phyloP scores from a whole-genome alignment of 1,140 invertebrate species.

The Dreissena rostriformis region DNA sequence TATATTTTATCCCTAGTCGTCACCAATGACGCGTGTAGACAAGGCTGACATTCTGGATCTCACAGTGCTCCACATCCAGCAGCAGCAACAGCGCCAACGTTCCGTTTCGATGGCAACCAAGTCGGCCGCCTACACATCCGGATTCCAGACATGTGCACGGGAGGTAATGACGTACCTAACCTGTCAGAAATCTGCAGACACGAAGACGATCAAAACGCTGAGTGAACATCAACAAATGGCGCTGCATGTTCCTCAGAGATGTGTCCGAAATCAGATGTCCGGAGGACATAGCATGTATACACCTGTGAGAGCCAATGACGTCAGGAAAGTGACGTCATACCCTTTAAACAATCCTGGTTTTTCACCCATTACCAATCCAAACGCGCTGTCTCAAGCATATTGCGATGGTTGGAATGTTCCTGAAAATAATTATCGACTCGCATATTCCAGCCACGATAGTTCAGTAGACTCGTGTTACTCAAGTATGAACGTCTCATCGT shows the following conservation, averaged over 20 bases:
- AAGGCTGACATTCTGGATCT: conserved; percentile 46
- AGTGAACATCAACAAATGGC: conserved; percentile 21
- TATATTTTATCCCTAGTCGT: conserved; percentile 2
- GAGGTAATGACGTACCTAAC: conserved; percentile 13
- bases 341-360: too few species aligned
- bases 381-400: too few species aligned
- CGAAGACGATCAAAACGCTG: neutral
- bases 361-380: too few species aligned
- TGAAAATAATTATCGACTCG: too few species aligned
- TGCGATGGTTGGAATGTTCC: too few species aligned
- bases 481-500: too few species aligned
- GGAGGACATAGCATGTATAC: neutral
- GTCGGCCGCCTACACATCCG: neutral
- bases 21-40: conserved; percentile 45
- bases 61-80: conserved; percentile 18
- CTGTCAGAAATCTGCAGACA: neutral
- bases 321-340: too few species aligned
- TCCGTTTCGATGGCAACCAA: conserved; percentile 1
- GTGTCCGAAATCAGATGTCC: neutral
- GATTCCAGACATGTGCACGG: conserved; percentile 26
- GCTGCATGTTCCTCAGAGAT: neutral
- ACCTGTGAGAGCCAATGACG: neutral
- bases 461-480: too few species aligned
- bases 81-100: conserved; percentile 38
- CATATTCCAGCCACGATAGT: too few species aligned